Conservation (phyloP, 2,113 vertebrate genomes). For the Gnathonemus echidnorhynchus region DNA sequence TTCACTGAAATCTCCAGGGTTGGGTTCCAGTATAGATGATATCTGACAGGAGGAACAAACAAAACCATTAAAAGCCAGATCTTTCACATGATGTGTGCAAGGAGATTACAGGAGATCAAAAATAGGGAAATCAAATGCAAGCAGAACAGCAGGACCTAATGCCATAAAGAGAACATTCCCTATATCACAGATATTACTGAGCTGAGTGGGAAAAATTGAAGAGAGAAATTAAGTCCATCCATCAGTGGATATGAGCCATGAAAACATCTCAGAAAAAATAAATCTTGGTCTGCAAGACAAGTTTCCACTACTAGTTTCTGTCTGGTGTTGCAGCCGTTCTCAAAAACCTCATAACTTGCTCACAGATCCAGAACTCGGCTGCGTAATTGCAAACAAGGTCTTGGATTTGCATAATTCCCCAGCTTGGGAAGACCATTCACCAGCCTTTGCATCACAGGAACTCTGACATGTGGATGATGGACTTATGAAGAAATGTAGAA, state of each 20-base stretch:
- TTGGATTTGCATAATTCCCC: not conserved
- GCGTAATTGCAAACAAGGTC: slow-evolving; percentile 3
- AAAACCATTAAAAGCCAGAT: not conserved
- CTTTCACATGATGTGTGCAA: slow-evolving; percentile 5
- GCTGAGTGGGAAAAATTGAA: slow-evolving; percentile 63
- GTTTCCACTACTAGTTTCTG: slow-evolving; percentile 43
- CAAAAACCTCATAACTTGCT: slow-evolving; percentile 34
- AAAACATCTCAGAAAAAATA: slow-evolving; percentile 55
- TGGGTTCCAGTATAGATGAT: slow-evolving; percentile 3
- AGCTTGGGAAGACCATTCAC: not conserved
- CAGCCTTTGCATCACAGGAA: not conserved
- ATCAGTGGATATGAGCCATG: slow-evolving; percentile 72
- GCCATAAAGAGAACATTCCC: slow-evolving; percentile 50
- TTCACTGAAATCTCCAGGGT: not conserved
- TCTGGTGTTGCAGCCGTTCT: slow-evolving; percentile 43
- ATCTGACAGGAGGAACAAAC: slow-evolving; percentile 21
- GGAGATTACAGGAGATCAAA: slow-evolving; percentile 3
- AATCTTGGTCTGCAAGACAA: slow-evolving; percentile 53
- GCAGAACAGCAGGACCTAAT: slow-evolving; percentile 26
- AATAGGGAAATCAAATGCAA: not conserved
- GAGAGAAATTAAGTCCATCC: slow-evolving; percentile 69
- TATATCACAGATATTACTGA: slow-evolving; percentile 58
- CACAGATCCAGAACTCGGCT: slow-evolving; percentile 16
- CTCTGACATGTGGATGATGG: not conserved
- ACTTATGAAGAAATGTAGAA: not conserved